Base-by-base conservation (phyloP, 2,888 invertebrate species). In the Cephus spinipes region DNA sequence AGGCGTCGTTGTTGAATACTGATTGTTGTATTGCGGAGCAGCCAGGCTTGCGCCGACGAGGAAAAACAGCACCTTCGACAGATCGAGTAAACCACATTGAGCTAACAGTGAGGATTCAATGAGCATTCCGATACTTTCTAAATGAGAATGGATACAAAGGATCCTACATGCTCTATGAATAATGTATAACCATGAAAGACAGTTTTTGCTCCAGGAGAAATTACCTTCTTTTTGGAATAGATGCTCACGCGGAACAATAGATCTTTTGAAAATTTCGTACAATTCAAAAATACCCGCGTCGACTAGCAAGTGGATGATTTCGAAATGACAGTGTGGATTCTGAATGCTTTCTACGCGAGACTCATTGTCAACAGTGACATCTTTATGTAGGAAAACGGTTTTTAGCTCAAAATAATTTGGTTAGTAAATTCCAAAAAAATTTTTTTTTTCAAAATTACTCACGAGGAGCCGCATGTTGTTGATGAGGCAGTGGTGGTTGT, bases 1-100 rank as follows among this genome's bases (percentile, higher is more conserved):
- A 0, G 96, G 94, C 6, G 95, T 93, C 77, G 94, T 92, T 82
- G 91, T 92, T 40, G 92, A 91, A 78, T 88, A 88, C 74, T 80
- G 84, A 82, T 83, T 81, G 76, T 84, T 81, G 81, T 90, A 87
- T 79, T 90, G 90, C 73, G 85, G 87, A 79, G 87, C 79, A 77
- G 85, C 86, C 77, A 85, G 83, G 77, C 86, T 87, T 77, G 80
- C 78, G 83, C 85, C 87, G 69, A 84, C 80, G 77, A 86, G 81
- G 76, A 86, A 80, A 76, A 83, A 81, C 79, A 88, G 76, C 79
- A 88, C 85, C 90, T 90, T 83, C n/a, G 76, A 74, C n/a, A 79
- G 73, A 77, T 34, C 15, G 23, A 74, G 15, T 31, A 34, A 33
- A 75, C 40, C 11, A 69, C 30, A 71, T 30, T 32, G 31, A 33